Evolutionary conservation across 2,888 invertebrate genomes (phyloP).

Genomic region (Mimumesa dahlbomi): DNA sequence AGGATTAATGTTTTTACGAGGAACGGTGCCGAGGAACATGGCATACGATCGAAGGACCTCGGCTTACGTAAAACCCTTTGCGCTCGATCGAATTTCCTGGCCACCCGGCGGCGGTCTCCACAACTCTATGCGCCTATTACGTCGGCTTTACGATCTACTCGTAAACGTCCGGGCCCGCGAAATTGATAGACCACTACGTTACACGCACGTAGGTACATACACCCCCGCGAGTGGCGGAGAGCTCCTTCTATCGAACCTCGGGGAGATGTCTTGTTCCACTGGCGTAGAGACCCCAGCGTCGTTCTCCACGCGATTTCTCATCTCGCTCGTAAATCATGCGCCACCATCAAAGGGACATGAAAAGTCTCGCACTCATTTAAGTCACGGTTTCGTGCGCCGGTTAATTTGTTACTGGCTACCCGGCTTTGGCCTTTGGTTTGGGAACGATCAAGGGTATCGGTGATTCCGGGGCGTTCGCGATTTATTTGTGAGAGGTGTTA

Average conservation of each 20-base stretch:
- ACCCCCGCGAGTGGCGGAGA: slow-evolving; percentile 7
- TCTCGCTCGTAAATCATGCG: slow-evolving; percentile 21
- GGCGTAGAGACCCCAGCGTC: neutral
- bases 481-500: too few relatives aligned
- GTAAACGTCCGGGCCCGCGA: slow-evolving; percentile 71
- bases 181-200: slow-evolving; percentile 72
- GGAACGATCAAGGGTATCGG: too few relatives aligned
- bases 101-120: slow-evolving; percentile 38
- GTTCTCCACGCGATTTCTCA: neutral
- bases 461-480: too few relatives aligned
- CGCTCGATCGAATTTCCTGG: slow-evolving; percentile 67
- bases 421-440: too few relatives aligned
- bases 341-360: too few relatives aligned
- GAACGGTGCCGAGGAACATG: slow-evolving; percentile 6
- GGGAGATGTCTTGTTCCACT: slow-evolving; percentile 36
- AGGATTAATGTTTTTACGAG: too few relatives aligned
- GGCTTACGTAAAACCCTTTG: slow-evolving; percentile 62
- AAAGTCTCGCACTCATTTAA: too few relatives aligned
- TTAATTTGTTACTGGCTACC: too few relatives aligned
- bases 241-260: neutral
- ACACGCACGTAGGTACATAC: slow-evolving; percentile 35
- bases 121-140: slow-evolving; percentile 58
- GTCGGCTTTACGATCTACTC: slow-evolving; percentile 72
- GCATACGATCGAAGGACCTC: slow-evolving; percentile 52
- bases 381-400: too few relatives aligned